These are phyloP conservation scores for Leucoraja erinaceus DNA, from an alignment of 2,113 vertebrate genomes.

Conservation along the genomic window DNA sequence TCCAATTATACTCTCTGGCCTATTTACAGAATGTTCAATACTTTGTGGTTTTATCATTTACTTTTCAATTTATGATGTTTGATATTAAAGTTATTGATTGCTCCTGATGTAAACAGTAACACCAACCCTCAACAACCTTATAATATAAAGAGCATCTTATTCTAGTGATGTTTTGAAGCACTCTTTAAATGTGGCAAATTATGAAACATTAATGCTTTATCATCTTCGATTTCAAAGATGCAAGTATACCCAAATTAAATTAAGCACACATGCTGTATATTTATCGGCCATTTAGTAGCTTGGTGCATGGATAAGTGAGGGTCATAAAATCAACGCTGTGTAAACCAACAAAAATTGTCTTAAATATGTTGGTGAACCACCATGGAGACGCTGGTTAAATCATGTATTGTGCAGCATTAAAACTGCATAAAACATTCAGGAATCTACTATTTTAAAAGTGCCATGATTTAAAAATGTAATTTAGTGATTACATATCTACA, in stretches of 20 bases:
- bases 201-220: constrained; percentile 1
- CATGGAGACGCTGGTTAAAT: constrained; percentile 19
- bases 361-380: constrained; percentile 6
- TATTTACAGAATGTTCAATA: constrained; percentile 10
- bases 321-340: neutral
- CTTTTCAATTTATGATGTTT: constrained; percentile 14
- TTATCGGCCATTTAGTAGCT: neutral
- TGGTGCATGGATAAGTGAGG: neutral
- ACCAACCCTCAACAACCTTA: neutral
- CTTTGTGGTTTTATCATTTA: neutral
- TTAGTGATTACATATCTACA: constrained; percentile 18
- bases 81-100: constrained; percentile 15
- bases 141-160: neutral
- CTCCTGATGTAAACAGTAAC: neutral
- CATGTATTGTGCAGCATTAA: neutral
- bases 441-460: constrained; percentile 30
- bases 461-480: constrained; percentile 33
- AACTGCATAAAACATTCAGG: constrained; percentile 28
- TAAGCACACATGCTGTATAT: neutral
- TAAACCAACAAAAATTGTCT: neutral
- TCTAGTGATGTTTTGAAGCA: neutral
- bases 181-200: constrained; percentile 24
- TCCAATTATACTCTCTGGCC: neutral
- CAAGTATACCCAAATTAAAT: neutral
- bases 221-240: constrained; percentile 2